Evolutionary conservation across 2,888 invertebrate species (phyloP).

Genomic region (Heteromyza rotundicornis): DNA sequence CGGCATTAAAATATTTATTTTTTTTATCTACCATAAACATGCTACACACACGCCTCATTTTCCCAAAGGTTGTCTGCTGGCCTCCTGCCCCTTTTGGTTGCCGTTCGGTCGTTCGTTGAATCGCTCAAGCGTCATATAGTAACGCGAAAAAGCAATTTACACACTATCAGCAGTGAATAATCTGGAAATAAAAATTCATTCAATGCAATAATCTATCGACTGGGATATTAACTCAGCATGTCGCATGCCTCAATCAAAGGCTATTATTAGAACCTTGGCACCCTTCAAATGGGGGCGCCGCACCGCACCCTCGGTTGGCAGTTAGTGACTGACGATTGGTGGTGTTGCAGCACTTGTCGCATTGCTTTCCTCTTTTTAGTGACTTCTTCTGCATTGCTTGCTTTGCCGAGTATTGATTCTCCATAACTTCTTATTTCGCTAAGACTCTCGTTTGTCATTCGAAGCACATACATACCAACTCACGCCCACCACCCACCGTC

Average conservation of each 20-base stretch:
- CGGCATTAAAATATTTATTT: too few relatives aligned
- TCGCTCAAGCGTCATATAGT: background rate
- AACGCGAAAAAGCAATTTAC: conserved; percentile 28
- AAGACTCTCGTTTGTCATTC: conserved; percentile 34
- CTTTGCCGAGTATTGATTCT: conserved; percentile 29
- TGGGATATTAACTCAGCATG: conserved; percentile 35
- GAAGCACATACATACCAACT: background rate
- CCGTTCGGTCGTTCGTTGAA: background rate
- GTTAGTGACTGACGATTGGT: background rate
- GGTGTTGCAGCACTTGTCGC: conserved; percentile 16
- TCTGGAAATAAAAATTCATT: conserved; percentile 29
- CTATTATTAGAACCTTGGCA: conserved; percentile 26
- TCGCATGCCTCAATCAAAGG: conserved; percentile 31
- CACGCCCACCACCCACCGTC: background rate
- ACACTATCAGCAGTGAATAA: conserved; percentile 28
- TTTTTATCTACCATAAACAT: background rate
- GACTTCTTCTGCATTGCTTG: conserved; percentile 6
- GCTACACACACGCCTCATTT: background rate
- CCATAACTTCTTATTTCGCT: conserved; percentile 33
- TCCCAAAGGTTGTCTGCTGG: background rate
- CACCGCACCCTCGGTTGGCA: background rate
- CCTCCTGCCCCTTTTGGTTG: background rate
- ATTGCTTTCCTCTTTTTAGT: background rate
- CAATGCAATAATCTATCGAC: conserved; percentile 27
- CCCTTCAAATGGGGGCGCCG: conserved; percentile 5